Percentiles rank a stretch among this genome's conserved stretches.
phyloP scores from a whole-genome alignment of 2,888 invertebrate genomes.

The Rapana venosa region DNA sequence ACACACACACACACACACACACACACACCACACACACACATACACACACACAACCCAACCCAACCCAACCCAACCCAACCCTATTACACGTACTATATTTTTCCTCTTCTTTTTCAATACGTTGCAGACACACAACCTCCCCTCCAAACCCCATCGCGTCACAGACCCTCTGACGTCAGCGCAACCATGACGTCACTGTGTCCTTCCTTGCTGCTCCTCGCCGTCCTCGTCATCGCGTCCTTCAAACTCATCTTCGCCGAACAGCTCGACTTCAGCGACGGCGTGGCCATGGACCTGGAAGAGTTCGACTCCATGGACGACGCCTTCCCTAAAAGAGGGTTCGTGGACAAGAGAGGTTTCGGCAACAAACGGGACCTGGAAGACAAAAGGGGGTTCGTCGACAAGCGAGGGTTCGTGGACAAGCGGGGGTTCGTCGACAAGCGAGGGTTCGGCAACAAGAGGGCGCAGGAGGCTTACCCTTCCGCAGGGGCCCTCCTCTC shows the following conservation, averaged over 20 bases:
- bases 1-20: no score
- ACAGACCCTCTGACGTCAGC: background rate
- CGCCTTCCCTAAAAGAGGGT: slow-evolving; percentile 48
- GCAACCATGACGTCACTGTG: background rate
- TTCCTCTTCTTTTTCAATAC: no score
- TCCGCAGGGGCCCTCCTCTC: background rate
- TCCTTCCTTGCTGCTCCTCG: slow-evolving; percentile 25
- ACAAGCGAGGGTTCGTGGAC: slow-evolving; percentile 54
- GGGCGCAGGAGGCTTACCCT: background rate
- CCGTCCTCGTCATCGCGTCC: slow-evolving; percentile 8
- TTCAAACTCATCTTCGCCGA: slow-evolving; percentile 38
- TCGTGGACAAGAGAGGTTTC: slow-evolving; percentile 51
- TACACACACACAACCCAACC: no score
- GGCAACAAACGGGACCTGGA: slow-evolving; percentile 51
- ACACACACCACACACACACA: no score
- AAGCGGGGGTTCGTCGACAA: slow-evolving; percentile 55
- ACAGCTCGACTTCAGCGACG: slow-evolving; percentile 36
- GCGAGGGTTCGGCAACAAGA: slow-evolving; percentile 48
- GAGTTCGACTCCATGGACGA: slow-evolving; percentile 30
- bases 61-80: no score
- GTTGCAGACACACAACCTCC: no score
- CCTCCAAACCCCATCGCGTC: no score
- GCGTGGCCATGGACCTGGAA: slow-evolving; percentile 28
- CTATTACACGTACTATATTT: no score
- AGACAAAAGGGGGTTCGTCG: slow-evolving; percentile 51